Conservation (phyloP, 2,888 invertebrate species). For the Drosophila anceps region DNA sequence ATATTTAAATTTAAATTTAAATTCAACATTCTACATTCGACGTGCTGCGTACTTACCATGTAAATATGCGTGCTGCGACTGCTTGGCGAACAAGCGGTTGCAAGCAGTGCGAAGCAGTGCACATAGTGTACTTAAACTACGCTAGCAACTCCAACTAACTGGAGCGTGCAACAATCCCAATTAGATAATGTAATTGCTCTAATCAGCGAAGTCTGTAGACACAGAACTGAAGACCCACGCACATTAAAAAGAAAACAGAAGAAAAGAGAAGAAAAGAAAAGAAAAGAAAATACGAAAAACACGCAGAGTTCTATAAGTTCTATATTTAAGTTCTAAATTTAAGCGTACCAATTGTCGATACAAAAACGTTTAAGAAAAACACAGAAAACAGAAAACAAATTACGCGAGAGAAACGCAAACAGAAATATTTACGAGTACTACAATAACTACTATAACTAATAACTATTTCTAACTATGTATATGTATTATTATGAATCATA, state of each 20-base stretch:
- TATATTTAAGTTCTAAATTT: slow-evolving; percentile 52
- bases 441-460: slow-evolving; percentile 66
- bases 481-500: slow-evolving; percentile 42
- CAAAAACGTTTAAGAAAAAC: slow-evolving; percentile 24
- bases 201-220: slow-evolving; percentile 39
- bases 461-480: slow-evolving; percentile 35
- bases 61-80: slow-evolving; percentile 52
- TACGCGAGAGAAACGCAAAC: slow-evolving; percentile 34
- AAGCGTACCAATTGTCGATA: slow-evolving; percentile 76
- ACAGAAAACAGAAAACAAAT: background rate
- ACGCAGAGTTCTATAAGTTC: slow-evolving; percentile 57
- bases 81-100: slow-evolving; percentile 41
- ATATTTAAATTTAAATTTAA: slow-evolving; percentile 12
- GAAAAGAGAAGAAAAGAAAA: background rate
- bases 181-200: slow-evolving; percentile 12
- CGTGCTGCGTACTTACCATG: slow-evolving; percentile 56
- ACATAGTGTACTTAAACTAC: slow-evolving; percentile 28
- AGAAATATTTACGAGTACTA: slow-evolving; percentile 67
- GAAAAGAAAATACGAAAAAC: slow-evolving; percentile 20
- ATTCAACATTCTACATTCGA: slow-evolving; percentile 40
- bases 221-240: slow-evolving; percentile 43
- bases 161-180: background rate
- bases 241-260: slow-evolving; percentile 32
- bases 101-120: slow-evolving; percentile 25
- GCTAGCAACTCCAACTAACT: slow-evolving; percentile 4